Conservation (phyloP, 2,113 vertebrate genomes). For the Athene cunicularia region DNA sequence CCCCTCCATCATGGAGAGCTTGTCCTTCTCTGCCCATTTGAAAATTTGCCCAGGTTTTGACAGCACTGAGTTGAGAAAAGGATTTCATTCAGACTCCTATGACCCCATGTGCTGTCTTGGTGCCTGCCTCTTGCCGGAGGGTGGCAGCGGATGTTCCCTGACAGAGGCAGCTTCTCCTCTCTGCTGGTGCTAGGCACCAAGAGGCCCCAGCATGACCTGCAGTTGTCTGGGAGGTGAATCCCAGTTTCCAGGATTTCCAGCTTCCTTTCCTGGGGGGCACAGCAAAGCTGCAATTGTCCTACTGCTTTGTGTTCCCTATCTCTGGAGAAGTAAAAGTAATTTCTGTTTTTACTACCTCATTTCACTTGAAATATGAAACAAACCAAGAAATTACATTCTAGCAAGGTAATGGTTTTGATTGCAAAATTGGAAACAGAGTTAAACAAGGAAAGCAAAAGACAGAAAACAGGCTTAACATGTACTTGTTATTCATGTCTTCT, state of each 20-base stretch:
- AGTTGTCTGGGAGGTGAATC: background rate
- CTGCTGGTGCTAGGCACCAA: background rate
- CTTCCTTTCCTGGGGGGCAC: background rate
- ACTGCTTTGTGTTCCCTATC: background rate
- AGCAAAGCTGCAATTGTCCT: background rate
- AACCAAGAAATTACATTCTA: background rate
- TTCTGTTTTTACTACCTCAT: background rate
- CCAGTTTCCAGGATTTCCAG: background rate
- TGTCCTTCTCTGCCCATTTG: background rate
- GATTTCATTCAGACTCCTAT: background rate
- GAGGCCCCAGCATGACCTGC: background rate
- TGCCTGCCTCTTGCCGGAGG: background rate
- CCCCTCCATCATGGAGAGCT: background rate
- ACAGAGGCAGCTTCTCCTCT: background rate
- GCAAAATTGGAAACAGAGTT: background rate
- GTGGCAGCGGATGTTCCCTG: background rate
- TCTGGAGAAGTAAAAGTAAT: background rate
- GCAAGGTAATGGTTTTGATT: background rate
- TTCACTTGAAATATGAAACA: background rate
- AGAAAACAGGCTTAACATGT: background rate
- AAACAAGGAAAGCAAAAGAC: background rate
- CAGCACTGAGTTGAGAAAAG: background rate
- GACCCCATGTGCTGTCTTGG: rapidly evolving
- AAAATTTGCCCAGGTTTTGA: background rate
- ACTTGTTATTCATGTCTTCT: background rate